Evolutionary conservation across 2,888 invertebrate genomes (phyloP).

Genomic region (Malthinus seriepunctatus): DNA sequence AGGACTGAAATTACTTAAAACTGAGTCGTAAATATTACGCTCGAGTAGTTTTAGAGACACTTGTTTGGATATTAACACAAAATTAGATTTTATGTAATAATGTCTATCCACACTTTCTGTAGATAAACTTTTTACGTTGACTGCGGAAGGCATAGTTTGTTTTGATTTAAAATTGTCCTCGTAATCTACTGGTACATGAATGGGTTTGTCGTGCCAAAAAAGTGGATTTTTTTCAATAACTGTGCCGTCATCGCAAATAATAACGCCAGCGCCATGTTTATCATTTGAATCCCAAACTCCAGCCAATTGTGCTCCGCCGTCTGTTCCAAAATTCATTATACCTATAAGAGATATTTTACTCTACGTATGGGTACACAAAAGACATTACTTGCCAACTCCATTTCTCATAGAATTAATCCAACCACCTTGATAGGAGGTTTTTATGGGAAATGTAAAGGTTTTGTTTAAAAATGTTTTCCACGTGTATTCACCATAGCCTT

Average conservation of each 20-base stretch:
- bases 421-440: constrained; percentile 59
- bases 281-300: constrained; percentile 61
- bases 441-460: constrained; percentile 58
- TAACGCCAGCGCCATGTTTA: constrained; percentile 61
- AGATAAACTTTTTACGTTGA: not conserved
- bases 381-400: constrained; percentile 53
- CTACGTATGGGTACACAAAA: constrained; percentile 1
- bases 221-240: constrained; percentile 56
- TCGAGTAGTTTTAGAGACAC: not conserved
- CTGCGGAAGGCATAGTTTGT: not conserved
- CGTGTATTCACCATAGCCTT: constrained; percentile 63
- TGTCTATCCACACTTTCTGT: not conserved
- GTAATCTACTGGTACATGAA: constrained; percentile 15
- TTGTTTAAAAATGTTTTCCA: constrained; percentile 61
- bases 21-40: not conserved
- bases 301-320: constrained; percentile 60
- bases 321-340: constrained; percentile 56
- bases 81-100: not conserved
- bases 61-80: not conserved
- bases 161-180: not conserved
- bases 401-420: constrained; percentile 61
- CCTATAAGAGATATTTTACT: constrained; percentile 38
- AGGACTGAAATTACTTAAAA: not conserved
- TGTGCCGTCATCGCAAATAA: constrained; percentile 62
- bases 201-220: constrained; percentile 59